Evolutionary conservation across 2,888 invertebrate species (phyloP).

Genomic region (Limnephilus auricula): DNA sequence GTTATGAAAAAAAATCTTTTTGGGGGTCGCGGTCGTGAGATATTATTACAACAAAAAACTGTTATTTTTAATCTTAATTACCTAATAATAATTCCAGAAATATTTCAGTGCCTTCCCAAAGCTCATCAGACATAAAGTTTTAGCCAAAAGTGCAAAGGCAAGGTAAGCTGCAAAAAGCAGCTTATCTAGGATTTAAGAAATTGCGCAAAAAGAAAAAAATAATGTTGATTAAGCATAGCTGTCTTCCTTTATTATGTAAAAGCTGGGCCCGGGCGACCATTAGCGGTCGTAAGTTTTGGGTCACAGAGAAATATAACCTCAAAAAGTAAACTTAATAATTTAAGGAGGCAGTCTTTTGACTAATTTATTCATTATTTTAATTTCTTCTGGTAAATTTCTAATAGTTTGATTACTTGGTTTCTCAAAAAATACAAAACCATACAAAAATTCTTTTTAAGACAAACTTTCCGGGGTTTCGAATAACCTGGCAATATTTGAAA

Average conservation of each 20-base stretch:
- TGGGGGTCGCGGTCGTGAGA: too few species aligned
- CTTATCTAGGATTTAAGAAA: not conserved
- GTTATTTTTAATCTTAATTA: not conserved
- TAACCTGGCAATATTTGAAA: too few species aligned
- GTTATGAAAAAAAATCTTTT: too few species aligned
- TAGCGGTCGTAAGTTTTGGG: not conserved
- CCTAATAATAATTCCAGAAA: not conserved
- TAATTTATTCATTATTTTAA: too few species aligned
- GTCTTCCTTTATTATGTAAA: constrained; percentile 21
- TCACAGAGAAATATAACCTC: not conserved
- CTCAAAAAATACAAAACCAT: too few species aligned
- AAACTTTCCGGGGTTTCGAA: too few species aligned
- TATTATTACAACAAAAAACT: not conserved
- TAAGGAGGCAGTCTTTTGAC: too few species aligned
- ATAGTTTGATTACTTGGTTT: too few species aligned
- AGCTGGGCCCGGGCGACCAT: not conserved
- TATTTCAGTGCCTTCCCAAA: not conserved
- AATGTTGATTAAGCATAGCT: constrained; percentile 6
- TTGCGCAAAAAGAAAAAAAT: not conserved
- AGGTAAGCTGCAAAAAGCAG: not conserved
- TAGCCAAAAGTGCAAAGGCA: not conserved
- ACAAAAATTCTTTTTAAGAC: too few species aligned
- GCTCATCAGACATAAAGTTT: not conserved
- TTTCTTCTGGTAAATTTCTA: too few species aligned
- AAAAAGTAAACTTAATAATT: too few species aligned